Conservation (phyloP, 1,140 invertebrate species). For the Aphis gossypii region DNA sequence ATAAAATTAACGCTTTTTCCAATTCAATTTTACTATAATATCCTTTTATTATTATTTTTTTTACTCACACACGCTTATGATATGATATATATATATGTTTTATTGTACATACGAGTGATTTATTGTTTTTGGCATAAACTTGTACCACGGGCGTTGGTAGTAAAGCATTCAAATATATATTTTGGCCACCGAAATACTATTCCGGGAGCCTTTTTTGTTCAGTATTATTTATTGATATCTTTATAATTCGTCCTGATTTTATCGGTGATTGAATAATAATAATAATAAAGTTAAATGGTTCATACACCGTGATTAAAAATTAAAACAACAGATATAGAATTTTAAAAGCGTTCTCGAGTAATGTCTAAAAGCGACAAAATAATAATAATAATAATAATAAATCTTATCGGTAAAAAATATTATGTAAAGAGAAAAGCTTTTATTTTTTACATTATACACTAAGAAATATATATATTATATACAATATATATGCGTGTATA, state of each 20-base stretch:
- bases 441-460: neutral
- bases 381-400: neutral
- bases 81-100: neutral
- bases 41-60: conserved; percentile 17
- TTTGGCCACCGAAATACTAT: neutral
- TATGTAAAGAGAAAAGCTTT: neutral
- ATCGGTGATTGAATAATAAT: neutral
- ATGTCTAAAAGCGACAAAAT: neutral
- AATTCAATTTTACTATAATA: conserved; percentile 46
- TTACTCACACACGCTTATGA: neutral
- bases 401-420: neutral
- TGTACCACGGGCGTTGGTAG: neutral
- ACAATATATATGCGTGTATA: neutral
- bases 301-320: neutral
- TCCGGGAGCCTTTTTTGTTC: neutral
- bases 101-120: conserved; percentile 34
- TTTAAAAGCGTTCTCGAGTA: neutral
- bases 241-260: neutral
- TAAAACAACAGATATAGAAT: neutral
- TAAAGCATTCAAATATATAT: conserved; percentile 49
- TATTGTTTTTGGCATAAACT: conserved; percentile 55
- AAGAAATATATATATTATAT: neutral
- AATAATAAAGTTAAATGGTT: neutral
- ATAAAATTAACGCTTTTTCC: conserved; percentile 51
- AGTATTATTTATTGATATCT: conserved; percentile 27